phyloP scores from a whole-genome alignment of 1,140 invertebrate genomes.

The Neelides sp. region DNA sequence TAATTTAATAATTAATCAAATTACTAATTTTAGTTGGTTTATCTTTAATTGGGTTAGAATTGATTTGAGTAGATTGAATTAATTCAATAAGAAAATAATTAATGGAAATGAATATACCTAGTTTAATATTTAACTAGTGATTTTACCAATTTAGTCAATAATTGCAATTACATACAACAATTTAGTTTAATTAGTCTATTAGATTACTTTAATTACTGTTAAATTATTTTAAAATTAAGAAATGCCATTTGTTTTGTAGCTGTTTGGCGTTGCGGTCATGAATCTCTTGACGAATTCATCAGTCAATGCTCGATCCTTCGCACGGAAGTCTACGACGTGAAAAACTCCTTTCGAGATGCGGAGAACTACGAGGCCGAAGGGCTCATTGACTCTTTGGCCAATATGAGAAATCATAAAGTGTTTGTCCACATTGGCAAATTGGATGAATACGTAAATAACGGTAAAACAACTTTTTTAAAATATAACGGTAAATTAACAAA shows the following conservation, averaged over 20 bases:
- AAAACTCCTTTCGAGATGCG: conserved; percentile 14
- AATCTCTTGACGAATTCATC: conserved; percentile 14
- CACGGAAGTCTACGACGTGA: conserved; percentile 10
- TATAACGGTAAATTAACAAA: neutral
- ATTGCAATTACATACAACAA: neutral
- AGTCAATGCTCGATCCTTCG: conserved; percentile 14
- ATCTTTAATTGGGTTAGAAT: neutral
- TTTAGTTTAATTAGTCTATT: neutral
- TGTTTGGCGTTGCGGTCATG: conserved; percentile 23
- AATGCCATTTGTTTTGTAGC: conserved; percentile 1
- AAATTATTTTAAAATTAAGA: neutral
- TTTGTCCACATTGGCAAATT: conserved; percentile 22
- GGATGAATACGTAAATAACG: conserved; percentile 24
- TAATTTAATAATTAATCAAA: neutral
- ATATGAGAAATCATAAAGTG: conserved; percentile 15
- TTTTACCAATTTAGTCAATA: neutral
- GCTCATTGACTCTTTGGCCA: conserved; percentile 19
- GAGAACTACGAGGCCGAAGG: conserved; percentile 7
- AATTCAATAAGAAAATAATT: neutral
- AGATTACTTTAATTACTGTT: neutral
- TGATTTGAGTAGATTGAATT: neutral
- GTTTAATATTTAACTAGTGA: neutral
- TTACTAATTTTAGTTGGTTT: neutral
- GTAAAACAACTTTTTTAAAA: neutral
- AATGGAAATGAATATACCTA: neutral